A percentile compares a stretch with the other conserved stretches of the same genome.
phyloP scores from a whole-genome alignment of 2,113 vertebrate species.

The Paralichthys olivaceus region DNA sequence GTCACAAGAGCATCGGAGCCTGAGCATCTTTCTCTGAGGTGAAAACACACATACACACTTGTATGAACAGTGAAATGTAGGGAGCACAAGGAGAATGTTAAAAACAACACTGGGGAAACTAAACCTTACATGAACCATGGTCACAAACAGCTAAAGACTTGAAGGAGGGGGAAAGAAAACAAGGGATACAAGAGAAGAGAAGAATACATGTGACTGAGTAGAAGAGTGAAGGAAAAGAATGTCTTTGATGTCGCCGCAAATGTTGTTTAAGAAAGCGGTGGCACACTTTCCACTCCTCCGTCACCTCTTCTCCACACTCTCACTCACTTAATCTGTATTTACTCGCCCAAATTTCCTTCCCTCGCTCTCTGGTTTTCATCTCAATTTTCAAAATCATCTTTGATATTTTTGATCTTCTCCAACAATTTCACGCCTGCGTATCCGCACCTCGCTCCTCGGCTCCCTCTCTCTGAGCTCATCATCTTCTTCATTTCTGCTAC shows the following conservation, averaged over 20 bases:
- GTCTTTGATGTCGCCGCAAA: conserved; percentile 61
- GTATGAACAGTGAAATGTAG: neutral
- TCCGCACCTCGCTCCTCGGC: conserved; percentile 17
- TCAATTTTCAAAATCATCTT: conserved; percentile 47
- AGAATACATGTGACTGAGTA: conserved; percentile 8
- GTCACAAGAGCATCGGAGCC: conserved; percentile 81
- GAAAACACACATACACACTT: neutral
- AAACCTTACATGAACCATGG: neutral
- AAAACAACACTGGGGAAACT: neutral
- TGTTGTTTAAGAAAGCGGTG: conserved; percentile 39
- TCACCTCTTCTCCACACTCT: conserved; percentile 29
- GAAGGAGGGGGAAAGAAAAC: conserved; percentile 1
- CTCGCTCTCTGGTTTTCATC: conserved; percentile 54
- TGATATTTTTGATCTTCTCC: conserved; percentile 53
- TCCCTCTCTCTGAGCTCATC: conserved; percentile 16
- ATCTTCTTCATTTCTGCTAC: conserved; percentile 16
- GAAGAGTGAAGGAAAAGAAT: conserved; percentile 12
- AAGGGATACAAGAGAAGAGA: neutral
- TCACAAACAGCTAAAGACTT: conserved; percentile 4
- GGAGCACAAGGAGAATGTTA: neutral
- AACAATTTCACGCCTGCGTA: conserved; percentile 46
- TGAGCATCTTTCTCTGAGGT: conserved; percentile 77
- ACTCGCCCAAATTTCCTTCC: conserved; percentile 23
- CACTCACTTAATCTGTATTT: conserved; percentile 50
- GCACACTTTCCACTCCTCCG: conserved; percentile 36